Percentiles rank a stretch among this genome's conserved stretches.
These are phyloP conservation scores for Phaenicophaeus curvirostris DNA, from an alignment of 2,797 vertebrate species.

Conservation along the genomic window DNA sequence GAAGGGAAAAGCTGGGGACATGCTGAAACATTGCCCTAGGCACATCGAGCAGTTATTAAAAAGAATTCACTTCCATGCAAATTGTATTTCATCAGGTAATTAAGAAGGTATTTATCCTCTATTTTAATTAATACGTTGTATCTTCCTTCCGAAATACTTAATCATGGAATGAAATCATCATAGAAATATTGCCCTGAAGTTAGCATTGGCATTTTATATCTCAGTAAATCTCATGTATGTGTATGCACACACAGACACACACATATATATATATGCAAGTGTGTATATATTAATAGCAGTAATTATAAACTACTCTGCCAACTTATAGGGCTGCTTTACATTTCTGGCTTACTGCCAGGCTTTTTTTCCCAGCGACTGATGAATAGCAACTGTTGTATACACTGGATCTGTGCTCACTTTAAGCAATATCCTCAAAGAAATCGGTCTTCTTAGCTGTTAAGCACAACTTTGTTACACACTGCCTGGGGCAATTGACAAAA, in stretches of 20 bases:
- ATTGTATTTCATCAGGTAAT: conserved; percentile 78
- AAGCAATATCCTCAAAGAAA: conserved; percentile 73
- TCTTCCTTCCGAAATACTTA: conserved; percentile 77
- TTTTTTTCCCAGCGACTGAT: conserved; percentile 56
- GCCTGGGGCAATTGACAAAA: conserved; percentile 68
- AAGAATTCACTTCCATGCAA: conserved; percentile 72
- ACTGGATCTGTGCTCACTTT: conserved; percentile 63
- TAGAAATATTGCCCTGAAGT: conserved; percentile 68
- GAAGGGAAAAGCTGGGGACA: conserved; percentile 5
- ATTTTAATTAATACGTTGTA: conserved; percentile 80
- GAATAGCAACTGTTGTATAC: conserved; percentile 75
- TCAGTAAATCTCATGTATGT: conserved; percentile 67
- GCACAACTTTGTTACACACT: conserved; percentile 72
- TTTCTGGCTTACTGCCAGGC: conserved; percentile 73
- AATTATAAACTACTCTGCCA: conserved; percentile 82
- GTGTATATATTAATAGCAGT: conserved; percentile 76
- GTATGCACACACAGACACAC: neutral
- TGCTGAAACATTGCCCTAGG: conserved; percentile 19
- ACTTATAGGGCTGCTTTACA: conserved; percentile 76
- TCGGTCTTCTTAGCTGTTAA: conserved; percentile 67
- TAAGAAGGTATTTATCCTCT: conserved; percentile 74
- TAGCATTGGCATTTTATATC: conserved; percentile 71
- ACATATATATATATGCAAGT: accelerated
- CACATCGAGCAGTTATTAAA: conserved; percentile 52
- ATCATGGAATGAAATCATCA: conserved; percentile 76